Base-by-base conservation (phyloP, 2,888 invertebrate genomes). In the Drosophila stalkeri region DNA sequence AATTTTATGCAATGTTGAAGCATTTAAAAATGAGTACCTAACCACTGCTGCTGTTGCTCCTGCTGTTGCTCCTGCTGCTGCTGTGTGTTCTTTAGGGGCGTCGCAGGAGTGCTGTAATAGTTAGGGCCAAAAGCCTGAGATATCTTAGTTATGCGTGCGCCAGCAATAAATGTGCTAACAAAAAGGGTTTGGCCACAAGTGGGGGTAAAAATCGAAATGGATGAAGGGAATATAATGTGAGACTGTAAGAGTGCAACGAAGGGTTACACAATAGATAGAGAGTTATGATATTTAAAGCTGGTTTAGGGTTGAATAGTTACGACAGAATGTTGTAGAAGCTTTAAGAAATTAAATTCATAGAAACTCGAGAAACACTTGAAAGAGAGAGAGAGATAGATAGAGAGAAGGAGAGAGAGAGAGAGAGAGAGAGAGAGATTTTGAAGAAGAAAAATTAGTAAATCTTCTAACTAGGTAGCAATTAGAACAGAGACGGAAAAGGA, bases 1-100 rank as follows among this genome's bases (percentile, higher is more conserved):
- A 89, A 85, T 85, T 84, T 89, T 85, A 85, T 85, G 89, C 85
- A 87, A 89, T 87, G 85, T 72, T 74, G 72, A 82, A 89, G 89
- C 85, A 87, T 89, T 89, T 85, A 89, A 87, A 85, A 89, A 72
- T 71, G 80, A 85, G 71, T 80, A 86, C 75, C 77, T 74, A 69
- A 44, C 62, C 59, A 44, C 33, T 47, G 55, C 27, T 35, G 43
- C 14, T 14, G 14, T 33, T 20, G 6, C 33, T 43, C 49, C 47
- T 37, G 37, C 14, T 16, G 11, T 8, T 39, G n/a, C 49, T n/a
- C n/a, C n/a, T 51, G 18, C 18, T 33, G 2, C 20, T 35, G n/a
- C 33, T 41, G 59, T 27, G 27, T 67, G 47, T 62, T 20, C 46
- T 35, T 49, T 46, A 18, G 31, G 47, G 69, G 59, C 61, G 65